A percentile compares a stretch with the other conserved stretches of the same genome.
Evolutionary conservation across 2,113 vertebrate genomes (phyloP).

Genomic region (Lipophrys pholis): DNA sequence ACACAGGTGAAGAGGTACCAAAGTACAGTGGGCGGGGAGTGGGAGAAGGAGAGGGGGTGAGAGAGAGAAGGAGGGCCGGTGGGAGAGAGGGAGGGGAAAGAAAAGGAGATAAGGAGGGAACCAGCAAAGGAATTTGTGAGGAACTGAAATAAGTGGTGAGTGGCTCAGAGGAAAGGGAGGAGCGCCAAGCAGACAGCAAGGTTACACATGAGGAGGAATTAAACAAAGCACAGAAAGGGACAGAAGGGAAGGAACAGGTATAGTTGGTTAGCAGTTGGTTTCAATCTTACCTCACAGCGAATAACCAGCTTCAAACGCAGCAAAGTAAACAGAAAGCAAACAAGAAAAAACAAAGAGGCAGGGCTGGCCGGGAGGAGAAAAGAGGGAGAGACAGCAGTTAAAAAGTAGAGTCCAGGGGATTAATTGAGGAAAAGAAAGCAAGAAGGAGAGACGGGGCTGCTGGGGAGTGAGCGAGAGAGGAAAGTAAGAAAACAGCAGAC

Average conservation of each 20-base stretch:
- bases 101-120: slow-evolving; percentile 61
- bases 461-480: slow-evolving; percentile 16
- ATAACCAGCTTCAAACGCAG: slow-evolving; percentile 27
- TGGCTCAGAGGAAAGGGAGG: slow-evolving; percentile 70
- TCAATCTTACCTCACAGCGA: slow-evolving; percentile 37
- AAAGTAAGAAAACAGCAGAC: slow-evolving; percentile 54
- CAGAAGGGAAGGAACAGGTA: slow-evolving; percentile 48
- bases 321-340: slow-evolving; percentile 44
- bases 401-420: slow-evolving; percentile 27
- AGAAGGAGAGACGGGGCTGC: slow-evolving; percentile 14
- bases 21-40: slow-evolving; percentile 62
- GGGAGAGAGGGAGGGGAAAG: slow-evolving; percentile 1
- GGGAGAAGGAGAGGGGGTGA: slow-evolving; percentile 12
- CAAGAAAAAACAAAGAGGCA: slow-evolving; percentile 33
- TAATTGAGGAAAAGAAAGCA: slow-evolving; percentile 52
- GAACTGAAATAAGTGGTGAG: slow-evolving; percentile 62
- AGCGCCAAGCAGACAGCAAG: slow-evolving; percentile 54
- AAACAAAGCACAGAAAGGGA: slow-evolving; percentile 46
- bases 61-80: slow-evolving; percentile 23
- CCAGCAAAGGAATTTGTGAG: slow-evolving; percentile 70
- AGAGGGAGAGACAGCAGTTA: slow-evolving; percentile 30
- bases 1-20: slow-evolving; percentile 59
- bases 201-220: slow-evolving; percentile 62
- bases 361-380: slow-evolving; percentile 30
- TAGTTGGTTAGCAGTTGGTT: slow-evolving; percentile 25